phyloP scores from a whole-genome alignment of 1,140 invertebrate genomes.

The Thaumetopoea pityocampa region DNA sequence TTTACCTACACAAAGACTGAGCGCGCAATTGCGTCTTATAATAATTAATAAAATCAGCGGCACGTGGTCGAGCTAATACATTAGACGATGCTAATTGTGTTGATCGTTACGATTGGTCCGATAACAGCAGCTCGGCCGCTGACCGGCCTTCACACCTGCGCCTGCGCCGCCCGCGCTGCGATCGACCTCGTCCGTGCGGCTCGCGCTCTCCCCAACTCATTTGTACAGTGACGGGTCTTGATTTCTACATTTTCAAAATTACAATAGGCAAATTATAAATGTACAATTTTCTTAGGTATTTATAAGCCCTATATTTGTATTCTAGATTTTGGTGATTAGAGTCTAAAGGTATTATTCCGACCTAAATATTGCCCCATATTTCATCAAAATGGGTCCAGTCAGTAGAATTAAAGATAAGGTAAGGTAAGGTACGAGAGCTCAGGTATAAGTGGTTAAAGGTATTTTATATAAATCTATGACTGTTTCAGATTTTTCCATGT shows the following conservation, averaged over 20 bases:
- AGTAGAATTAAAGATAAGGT: too few species aligned
- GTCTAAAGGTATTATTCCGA: too few species aligned
- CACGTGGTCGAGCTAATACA: slow-evolving; percentile 49
- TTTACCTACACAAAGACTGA: slow-evolving; percentile 10
- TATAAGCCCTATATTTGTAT: too few species aligned
- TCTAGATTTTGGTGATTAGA: too few species aligned
- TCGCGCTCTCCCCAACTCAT: slow-evolving; percentile 31
- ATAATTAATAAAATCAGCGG: slow-evolving; percentile 29
- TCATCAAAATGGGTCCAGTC: too few species aligned
- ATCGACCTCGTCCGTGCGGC: slow-evolving; percentile 47
- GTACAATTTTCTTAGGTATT: too few species aligned
- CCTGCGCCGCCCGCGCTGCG: slow-evolving; percentile 37
- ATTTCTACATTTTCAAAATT: slow-evolving; percentile 5
- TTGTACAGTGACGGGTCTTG: slow-evolving; percentile 6
- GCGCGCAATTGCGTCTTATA: slow-evolving; percentile 23
- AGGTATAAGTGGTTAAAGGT: too few species aligned
- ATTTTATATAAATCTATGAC: too few species aligned
- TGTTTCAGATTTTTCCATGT: too few species aligned
- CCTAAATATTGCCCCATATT: too few species aligned
- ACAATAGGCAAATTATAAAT: too few species aligned
- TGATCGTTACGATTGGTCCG: slow-evolving; percentile 55
- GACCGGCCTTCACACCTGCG: slow-evolving; percentile 70
- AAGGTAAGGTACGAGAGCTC: too few species aligned
- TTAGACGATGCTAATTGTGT: slow-evolving; percentile 33
- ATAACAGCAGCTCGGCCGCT: slow-evolving; percentile 63